A percentile compares a stretch with the other conserved stretches of the same genome.
Evolutionary conservation across 2,113 vertebrate genomes (phyloP).

Genomic region (Motacilla tschutschensis): DNA sequence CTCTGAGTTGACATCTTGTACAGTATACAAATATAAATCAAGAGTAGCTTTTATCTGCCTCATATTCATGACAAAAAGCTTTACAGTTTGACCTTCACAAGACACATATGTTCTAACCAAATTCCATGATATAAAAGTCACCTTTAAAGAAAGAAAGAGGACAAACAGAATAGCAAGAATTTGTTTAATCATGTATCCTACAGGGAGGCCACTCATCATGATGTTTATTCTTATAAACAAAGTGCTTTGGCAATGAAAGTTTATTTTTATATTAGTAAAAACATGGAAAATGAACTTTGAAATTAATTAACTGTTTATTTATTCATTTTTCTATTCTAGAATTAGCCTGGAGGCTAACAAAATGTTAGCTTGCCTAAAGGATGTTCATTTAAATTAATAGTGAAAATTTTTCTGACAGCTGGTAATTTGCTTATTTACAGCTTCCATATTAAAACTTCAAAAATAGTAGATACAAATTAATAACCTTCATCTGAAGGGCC

Average conservation of each 20-base stretch:
- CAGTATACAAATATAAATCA: constrained; percentile 17
- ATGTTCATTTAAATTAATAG: constrained; percentile 53
- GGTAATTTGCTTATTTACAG: constrained; percentile 69
- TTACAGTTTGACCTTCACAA: not conserved
- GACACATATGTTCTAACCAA: not conserved
- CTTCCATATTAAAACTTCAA: constrained; percentile 51
- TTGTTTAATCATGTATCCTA: not conserved
- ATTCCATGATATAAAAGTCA: constrained; percentile 5
- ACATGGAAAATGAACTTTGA: constrained; percentile 38
- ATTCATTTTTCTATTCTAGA: constrained; percentile 30
- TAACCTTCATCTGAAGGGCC: constrained; percentile 5
- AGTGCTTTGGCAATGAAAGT: not conserved
- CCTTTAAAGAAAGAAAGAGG: not conserved
- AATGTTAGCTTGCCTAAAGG: constrained; percentile 48
- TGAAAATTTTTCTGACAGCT: constrained; percentile 61
- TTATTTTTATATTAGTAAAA: constrained; percentile 35
- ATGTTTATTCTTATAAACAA: not conserved
- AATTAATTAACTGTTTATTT: constrained; percentile 40
- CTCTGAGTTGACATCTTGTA: not conserved
- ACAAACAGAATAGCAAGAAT: not conserved
- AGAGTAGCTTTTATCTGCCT: constrained; percentile 9
- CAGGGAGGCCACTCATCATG: not conserved
- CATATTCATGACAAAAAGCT: constrained; percentile 21
- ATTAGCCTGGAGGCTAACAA: constrained; percentile 30
- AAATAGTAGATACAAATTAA: constrained; percentile 30